Percentiles rank a stretch among this genome's conserved stretches.
Evolutionary conservation across 2,888 invertebrate genomes (phyloP).

Genomic region (Cheilosia grossa): DNA sequence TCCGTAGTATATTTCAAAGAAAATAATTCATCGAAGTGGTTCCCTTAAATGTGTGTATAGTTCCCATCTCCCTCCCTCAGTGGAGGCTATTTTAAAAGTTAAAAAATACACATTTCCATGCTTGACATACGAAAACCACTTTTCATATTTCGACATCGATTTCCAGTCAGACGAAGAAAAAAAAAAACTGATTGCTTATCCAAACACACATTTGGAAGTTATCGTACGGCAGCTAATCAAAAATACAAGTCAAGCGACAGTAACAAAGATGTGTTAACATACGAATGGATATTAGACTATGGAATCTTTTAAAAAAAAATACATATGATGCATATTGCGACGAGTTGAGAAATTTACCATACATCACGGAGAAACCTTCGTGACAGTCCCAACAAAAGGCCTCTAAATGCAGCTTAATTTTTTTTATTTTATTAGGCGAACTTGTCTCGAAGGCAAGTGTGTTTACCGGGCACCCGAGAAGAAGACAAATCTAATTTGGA

Average conservation of each 20-base stretch:
- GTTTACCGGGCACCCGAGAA: background rate
- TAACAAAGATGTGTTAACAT: conserved; percentile 30
- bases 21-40: conserved; percentile 33
- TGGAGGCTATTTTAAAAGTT: conserved; percentile 22
- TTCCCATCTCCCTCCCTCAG: conserved; percentile 7
- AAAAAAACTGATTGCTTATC: conserved; percentile 33
- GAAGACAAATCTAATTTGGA: conserved; percentile 2
- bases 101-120: conserved; percentile 10
- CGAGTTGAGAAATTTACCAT: background rate
- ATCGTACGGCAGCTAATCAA: conserved; percentile 61
- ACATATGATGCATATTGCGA: conserved; percentile 8
- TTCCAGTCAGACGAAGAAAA: background rate
- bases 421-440: background rate
- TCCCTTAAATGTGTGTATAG: conserved; percentile 4
- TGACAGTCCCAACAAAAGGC: conserved; percentile 6
- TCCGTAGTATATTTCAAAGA: conserved; percentile 5
- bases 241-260: conserved; percentile 19
- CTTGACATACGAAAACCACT: conserved; percentile 31
- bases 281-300: conserved; percentile 14
- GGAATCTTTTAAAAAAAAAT: background rate
- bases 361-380: background rate
- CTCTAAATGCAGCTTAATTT: background rate
- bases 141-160: conserved; percentile 33
- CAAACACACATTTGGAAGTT: conserved; percentile 46
- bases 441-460: background rate